Conservation (phyloP, 2,888 invertebrate species). For the Protula sp. region DNA sequence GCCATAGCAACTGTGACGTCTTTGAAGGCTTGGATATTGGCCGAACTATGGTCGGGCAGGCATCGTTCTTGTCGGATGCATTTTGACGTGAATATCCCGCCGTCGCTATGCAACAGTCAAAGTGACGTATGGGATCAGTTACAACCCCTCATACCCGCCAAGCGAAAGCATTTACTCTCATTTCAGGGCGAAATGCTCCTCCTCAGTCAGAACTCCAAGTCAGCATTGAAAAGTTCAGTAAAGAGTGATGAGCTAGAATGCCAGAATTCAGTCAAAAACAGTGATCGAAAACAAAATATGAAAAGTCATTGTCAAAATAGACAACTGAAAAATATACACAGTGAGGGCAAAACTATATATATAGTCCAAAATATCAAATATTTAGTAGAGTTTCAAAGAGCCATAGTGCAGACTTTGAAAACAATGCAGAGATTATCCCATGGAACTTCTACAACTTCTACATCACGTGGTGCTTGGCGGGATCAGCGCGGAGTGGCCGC, state of each 20-base stretch:
- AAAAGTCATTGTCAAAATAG: no score
- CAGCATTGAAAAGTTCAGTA: no score
- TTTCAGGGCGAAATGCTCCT: slow-evolving; percentile 61
- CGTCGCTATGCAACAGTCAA: slow-evolving; percentile 77
- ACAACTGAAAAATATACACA: neutral
- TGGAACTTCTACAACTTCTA: slow-evolving; percentile 76
- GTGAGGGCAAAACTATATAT: neutral
- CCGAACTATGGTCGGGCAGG: slow-evolving; percentile 81
- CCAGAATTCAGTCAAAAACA: no score
- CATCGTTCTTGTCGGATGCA: slow-evolving; percentile 72
- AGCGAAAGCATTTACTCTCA: slow-evolving; percentile 76
- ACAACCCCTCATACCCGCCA: slow-evolving; percentile 78
- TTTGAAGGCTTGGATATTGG: slow-evolving; percentile 72
- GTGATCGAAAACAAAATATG: no score
- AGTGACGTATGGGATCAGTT: slow-evolving; percentile 89
- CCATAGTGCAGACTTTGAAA: slow-evolving; percentile 56
- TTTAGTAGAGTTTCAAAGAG: slow-evolving; percentile 58
- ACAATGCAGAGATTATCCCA: slow-evolving; percentile 38
- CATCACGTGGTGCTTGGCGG: slow-evolving; percentile 46
- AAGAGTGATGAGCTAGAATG: no score
- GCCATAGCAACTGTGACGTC: slow-evolving; percentile 47
- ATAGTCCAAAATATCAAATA: neutral
- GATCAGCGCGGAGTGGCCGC: slow-evolving; percentile 73
- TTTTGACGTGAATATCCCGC: slow-evolving; percentile 83
- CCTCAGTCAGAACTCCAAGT: neutral